Evolutionary conservation across 2,113 vertebrate genomes (phyloP), one percentile per base, ranked within the genome.

Genomic region (Melospiza georgiana): DNA sequence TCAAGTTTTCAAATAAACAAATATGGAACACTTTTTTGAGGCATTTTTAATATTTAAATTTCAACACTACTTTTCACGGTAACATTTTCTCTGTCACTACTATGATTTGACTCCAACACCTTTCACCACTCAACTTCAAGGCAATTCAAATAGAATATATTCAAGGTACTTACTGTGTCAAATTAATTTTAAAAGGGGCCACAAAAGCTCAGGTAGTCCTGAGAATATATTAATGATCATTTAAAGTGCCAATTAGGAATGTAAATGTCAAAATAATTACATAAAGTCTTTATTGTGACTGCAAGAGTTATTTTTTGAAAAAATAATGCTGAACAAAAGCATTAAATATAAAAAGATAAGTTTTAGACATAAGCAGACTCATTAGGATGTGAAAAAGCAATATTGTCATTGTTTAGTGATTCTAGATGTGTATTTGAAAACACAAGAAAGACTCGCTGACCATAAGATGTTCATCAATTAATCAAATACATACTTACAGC

Each of bases 181-280:
- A 67, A 80, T 46, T 11, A 35, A 79, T 86, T 95, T 86, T 55
- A 62, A 85, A 86, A 65, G 63, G 44, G 48, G 41, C 14, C 76
- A 55, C 61, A 93, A 94, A 95, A 48, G 39, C 23, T 93, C 68
- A 88, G 12, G 9, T 51, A 72, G 33, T 93, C 67, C 39, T 89
- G 83, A 90, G 85, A 96, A 84, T 22, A 80, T 68, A 57, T 62
- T 83, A 79, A 91, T 21, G 37, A 89, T 69, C 62, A 14, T 66
- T 69, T 68, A 17, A 90, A 87, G n/a, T 46, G 43, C 57, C 84
- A 90, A 78, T 89, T 95, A 90, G 55, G 54, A 95, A 95, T 46
- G 30, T 35, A 95, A 95, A 95, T 72, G 61, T 87, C 67, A 90
- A 93, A 96, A 93, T 72, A 78, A 96, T 52, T 48, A 51, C 10